Evolutionary conservation across 2,113 vertebrate species (phyloP).

Genomic region (Patagioenas fasciata): DNA sequence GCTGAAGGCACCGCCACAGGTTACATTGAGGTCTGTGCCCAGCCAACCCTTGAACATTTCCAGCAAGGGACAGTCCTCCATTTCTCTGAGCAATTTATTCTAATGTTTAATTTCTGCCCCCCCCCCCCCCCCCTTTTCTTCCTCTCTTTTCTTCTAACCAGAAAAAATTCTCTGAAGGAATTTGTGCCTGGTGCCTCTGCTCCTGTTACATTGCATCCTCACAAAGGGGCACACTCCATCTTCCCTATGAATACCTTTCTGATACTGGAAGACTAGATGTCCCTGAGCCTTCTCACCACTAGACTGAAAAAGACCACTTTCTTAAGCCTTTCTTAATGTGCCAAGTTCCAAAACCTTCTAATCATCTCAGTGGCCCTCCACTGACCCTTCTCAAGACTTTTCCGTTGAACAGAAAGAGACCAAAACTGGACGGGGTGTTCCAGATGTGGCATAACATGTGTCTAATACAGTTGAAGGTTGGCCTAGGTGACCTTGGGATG

Average conservation of each 20-base stretch:
- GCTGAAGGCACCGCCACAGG: neutral
- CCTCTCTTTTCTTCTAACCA: neutral
- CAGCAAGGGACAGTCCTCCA: too few species aligned
- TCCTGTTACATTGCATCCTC: neutral
- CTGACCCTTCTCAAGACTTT: neutral
- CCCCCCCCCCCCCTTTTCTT: neutral
- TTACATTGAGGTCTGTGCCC: fast-evolving
- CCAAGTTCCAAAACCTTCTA: neutral
- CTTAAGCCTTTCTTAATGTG: neutral
- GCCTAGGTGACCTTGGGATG: fast-evolving
- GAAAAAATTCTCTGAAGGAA: neutral
- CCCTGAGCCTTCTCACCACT: neutral
- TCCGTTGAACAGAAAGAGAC: neutral
- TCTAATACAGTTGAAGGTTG: too few species aligned
- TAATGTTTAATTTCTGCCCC: neutral
- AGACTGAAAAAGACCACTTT: neutral
- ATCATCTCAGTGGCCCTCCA: neutral
- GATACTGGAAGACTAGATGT: neutral
- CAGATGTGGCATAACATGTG: neutral
- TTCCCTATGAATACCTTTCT: fast-evolving
- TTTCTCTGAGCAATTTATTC: neutral
- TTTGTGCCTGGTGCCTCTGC: neutral
- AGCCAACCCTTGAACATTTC: neutral
- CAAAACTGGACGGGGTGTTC: fast-evolving
- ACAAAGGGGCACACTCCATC: fast-evolving